A percentile compares a stretch with the other conserved stretches of the same genome.
Evolutionary conservation across 30 jellyfish, hydroid and myxozoan species (phyloP).

Genomic region (Chironex yamaguchii): DNA sequence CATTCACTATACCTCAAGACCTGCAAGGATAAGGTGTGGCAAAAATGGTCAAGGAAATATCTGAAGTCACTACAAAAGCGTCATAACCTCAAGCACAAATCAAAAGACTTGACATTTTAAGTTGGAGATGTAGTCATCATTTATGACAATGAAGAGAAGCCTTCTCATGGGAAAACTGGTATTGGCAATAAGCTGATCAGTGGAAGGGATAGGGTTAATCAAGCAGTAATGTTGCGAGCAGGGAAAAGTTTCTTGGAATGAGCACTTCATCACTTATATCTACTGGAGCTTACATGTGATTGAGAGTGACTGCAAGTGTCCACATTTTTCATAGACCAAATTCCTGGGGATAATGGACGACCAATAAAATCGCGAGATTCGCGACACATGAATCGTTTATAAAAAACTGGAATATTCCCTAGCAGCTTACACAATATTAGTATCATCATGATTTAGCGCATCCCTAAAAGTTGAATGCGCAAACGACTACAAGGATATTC

Average conservation of each 20-base stretch:
- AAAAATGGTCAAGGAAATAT: conserved; percentile 67
- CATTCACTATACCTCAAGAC: conserved; percentile 33
- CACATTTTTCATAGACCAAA: no score
- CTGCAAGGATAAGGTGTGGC: conserved; percentile 56
- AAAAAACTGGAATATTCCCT: no score
- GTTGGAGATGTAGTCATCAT: conserved; percentile 61
- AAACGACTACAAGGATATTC: no score
- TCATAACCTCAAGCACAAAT: conserved; percentile 59
- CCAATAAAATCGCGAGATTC: no score
- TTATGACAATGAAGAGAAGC: conserved; percentile 32
- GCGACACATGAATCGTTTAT: no score
- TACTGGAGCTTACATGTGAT: no score
- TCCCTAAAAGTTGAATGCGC: no score
- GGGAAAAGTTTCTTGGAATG: conserved; percentile 42
- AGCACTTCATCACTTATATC: conserved; percentile 46
- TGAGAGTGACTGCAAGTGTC: no score
- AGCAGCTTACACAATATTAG: no score
- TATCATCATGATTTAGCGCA: no score
- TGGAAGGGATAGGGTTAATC: conserved; percentile 39
- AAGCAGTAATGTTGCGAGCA: conserved; percentile 55
- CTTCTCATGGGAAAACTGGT: conserved; percentile 49
- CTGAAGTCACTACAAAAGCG: conserved; percentile 63
- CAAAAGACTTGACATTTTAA: no score
- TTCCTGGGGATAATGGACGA: no score
- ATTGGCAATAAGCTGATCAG: conserved; percentile 7